Evolutionary conservation across 2,113 vertebrate genomes (phyloP), one percentile per base, ranked within the genome.

Genomic region (Neolamprologus fasciatus): DNA sequence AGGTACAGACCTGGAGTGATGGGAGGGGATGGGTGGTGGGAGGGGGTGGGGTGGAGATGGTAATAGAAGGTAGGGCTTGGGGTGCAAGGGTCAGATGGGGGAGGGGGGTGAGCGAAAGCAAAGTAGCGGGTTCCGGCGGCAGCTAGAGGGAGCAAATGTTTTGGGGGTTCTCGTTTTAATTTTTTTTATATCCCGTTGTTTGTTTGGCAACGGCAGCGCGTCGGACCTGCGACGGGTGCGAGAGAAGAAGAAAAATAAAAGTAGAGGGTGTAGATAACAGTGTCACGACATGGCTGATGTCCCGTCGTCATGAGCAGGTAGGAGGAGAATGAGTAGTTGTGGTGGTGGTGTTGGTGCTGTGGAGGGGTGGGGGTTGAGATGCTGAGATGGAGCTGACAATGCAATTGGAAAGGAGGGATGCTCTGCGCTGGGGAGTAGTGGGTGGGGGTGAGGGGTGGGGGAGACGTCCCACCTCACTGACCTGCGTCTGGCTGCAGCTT

Each of bases 401-500:
- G 92, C 92, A 93, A 86, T 88, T 53, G 85, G 87, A 89, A 89
- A 87, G 88, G 85, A 85, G 90, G 17, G 61, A 61, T 66, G 82
- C 37, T 86, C 80, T 45, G 73, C 42, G 86, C 19, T 28, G 76
- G 55, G 81, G 82, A 37, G 78, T 37, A 12, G 37, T 21, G 42
- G 57, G 51, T 50, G 73, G 40, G 40, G 51, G 17, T 13, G 17
- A 2, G 51, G 50, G 13, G 57, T 5, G 26, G 57, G 3, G 57
- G 55, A 28, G 86, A 71, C 54, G 81, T 95, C 93, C 93, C 91
- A 96, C 92, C 92, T 94, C 93, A 92, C 85, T 96, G 95, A 95
- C 95, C 95, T 95, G 93, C 89, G 91, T 94, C 90, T 93, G 94
- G 91, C 89, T 93, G 94, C 89, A 79, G 90, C 84, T 81, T 92